These are phyloP conservation scores for Jacana jacana DNA, from an alignment of 2,113 vertebrate genomes.

Conservation along the genomic window DNA sequence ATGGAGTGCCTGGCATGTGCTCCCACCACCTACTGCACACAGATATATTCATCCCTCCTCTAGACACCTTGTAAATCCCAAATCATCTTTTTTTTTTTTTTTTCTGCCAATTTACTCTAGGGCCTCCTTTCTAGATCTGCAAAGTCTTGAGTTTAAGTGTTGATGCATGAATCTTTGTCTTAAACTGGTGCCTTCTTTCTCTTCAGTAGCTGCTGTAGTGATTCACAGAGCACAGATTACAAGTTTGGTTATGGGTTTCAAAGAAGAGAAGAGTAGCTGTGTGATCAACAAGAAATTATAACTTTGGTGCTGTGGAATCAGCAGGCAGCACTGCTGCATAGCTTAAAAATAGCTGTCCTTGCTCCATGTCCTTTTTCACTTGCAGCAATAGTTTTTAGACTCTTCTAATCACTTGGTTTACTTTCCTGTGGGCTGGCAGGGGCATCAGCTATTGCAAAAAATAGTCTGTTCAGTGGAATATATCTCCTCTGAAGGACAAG, in stretches of 20 bases:
- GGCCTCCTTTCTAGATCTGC: not conserved
- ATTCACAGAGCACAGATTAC: not conserved
- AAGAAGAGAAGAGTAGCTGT: not conserved
- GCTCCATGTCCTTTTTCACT: slow-evolving; percentile 14
- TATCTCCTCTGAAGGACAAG: slow-evolving; percentile 15
- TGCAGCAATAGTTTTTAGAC: slow-evolving; percentile 6
- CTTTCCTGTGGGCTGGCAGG: slow-evolving; percentile 34
- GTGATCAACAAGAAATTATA: not conserved
- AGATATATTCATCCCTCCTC: not conserved
- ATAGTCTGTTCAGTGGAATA: slow-evolving; percentile 9
- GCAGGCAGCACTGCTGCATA: not conserved
- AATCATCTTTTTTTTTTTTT: not conserved
- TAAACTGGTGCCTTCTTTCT: not conserved
- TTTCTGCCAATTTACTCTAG: not conserved
- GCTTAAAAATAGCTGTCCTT: slow-evolving; percentile 53
- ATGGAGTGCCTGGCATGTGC: not conserved
- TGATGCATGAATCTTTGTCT: not conserved
- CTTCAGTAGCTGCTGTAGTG: not conserved
- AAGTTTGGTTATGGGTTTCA: not conserved
- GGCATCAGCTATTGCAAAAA: slow-evolving; percentile 31
- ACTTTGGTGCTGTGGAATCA: not conserved
- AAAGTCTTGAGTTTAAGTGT: not conserved
- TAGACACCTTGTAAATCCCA: not conserved
- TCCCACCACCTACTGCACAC: not conserved
- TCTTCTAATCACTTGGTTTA: slow-evolving; percentile 45